Conservation (phyloP, 2,113 vertebrate species). For the Corvus moneduloides region DNA sequence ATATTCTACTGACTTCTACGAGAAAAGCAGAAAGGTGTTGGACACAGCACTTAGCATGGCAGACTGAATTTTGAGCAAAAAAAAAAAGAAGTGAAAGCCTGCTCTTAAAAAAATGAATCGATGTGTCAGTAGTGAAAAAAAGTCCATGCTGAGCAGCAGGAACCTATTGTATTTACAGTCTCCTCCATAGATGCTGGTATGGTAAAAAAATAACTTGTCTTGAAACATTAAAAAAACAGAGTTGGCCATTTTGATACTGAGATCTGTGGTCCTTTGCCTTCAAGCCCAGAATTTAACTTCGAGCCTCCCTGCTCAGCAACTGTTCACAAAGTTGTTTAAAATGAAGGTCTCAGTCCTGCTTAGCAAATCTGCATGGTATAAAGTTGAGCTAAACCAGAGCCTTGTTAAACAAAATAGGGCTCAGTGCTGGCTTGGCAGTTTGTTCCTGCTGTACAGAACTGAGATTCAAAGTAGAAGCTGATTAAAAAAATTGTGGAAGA, state of each 20-base stretch:
- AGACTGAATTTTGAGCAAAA: not conserved
- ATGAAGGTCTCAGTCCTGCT: slow-evolving; percentile 16
- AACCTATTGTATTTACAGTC: not conserved
- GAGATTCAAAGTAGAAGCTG: not conserved
- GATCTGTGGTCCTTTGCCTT: not conserved
- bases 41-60: not conserved
- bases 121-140: not conserved
- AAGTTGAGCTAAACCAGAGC: slow-evolving; percentile 60
- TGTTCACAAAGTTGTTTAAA: not conserved
- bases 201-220: not conserved
- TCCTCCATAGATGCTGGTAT: not conserved
- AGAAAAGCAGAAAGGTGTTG: not conserved
- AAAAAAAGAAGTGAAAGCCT: not conserved
- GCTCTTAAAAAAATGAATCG: not conserved
- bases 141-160: not conserved
- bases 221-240: not conserved
- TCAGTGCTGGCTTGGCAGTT: not conserved
- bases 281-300: not conserved
- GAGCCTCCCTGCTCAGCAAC: not conserved
- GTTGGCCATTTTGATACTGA: not conserved
- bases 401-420: slow-evolving; percentile 51
- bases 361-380: slow-evolving; percentile 14
- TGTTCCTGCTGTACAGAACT: not conserved
- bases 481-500: not conserved
- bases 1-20: not conserved